Evolutionary conservation across 37 sponge, comb jelly and placozoan species (phyloP).

Genomic region (Amphimedon queenslandica): DNA sequence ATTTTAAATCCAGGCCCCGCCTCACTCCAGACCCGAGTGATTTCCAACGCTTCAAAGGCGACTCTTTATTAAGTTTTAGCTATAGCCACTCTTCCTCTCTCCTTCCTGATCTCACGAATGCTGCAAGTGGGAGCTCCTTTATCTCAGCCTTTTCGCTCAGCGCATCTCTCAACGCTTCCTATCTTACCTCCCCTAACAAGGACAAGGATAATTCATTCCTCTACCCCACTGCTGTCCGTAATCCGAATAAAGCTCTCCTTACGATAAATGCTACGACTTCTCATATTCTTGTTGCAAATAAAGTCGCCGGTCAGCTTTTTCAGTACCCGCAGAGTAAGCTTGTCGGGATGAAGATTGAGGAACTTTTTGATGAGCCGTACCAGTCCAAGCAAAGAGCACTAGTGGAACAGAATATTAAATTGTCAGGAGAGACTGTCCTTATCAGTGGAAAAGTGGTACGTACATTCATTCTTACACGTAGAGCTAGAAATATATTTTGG

Average conservation of each 20-base stretch:
- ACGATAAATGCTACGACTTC: slow-evolving; percentile 74
- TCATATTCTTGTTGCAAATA: slow-evolving; percentile 69
- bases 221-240: slow-evolving; percentile 73
- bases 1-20: no score
- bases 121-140: slow-evolving; percentile 73
- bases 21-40: neutral
- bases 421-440: slow-evolving; percentile 63
- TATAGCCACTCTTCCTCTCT: slow-evolving; percentile 4
- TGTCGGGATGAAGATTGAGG: slow-evolving; percentile 71
- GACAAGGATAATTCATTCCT: slow-evolving; percentile 19
- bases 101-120: neutral
- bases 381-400: slow-evolving; percentile 60
- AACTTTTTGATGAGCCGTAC: slow-evolving; percentile 68
- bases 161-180: slow-evolving; percentile 60
- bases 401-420: slow-evolving; percentile 72
- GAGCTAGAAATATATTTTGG: no score
- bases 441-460: slow-evolving; percentile 94
- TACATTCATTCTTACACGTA: no score
- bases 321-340: slow-evolving; percentile 55
- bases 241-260: slow-evolving; percentile 89
- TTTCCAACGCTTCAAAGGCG: slow-evolving; percentile 22
- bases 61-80: slow-evolving; percentile 62
- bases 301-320: slow-evolving; percentile 82
- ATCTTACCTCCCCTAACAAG: slow-evolving; percentile 12
- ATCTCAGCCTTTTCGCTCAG: slow-evolving; percentile 58